These are phyloP conservation scores for Trinorchestia longiramus DNA, from an alignment of 1,140 invertebrate species.

Conservation along the genomic window DNA sequence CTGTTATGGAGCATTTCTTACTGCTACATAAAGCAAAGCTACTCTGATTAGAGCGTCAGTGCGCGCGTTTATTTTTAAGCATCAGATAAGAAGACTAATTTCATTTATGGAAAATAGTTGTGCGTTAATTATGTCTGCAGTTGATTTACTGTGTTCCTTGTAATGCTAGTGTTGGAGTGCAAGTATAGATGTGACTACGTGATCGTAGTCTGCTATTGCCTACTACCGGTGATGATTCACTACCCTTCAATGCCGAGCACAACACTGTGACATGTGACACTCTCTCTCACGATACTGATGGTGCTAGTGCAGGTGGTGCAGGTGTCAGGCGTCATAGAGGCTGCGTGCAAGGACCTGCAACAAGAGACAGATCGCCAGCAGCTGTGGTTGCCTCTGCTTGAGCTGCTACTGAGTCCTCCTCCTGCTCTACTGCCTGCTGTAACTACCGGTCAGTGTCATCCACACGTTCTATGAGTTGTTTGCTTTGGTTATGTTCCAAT, in stretches of 20 bases:
- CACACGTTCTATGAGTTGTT: not conserved
- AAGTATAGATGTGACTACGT: not conserved
- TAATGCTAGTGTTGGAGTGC: not conserved
- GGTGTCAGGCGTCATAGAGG: not conserved
- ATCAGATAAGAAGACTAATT: too few relatives aligned
- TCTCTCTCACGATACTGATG: not conserved
- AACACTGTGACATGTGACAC: not conserved
- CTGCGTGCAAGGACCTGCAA: not conserved
- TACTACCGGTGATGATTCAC: not conserved
- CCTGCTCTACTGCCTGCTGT: not conserved
- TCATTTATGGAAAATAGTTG: not conserved
- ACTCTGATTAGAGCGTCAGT: not conserved
- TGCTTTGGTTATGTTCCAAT: not conserved
- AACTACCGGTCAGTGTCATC: not conserved
- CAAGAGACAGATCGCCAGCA: not conserved
- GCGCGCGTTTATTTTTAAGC: too few relatives aligned
- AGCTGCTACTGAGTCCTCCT: not conserved
- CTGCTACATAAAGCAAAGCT: not conserved
- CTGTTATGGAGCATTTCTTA: not conserved
- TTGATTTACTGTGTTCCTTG: not conserved
- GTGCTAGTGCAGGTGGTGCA: not conserved
- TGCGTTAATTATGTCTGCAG: not conserved
- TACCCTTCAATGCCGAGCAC: not conserved
- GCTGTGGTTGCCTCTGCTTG: conserved; percentile 1
- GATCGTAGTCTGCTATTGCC: not conserved